Conservation (phyloP, 23 tunicate genomes). For the Styela clava region DNA sequence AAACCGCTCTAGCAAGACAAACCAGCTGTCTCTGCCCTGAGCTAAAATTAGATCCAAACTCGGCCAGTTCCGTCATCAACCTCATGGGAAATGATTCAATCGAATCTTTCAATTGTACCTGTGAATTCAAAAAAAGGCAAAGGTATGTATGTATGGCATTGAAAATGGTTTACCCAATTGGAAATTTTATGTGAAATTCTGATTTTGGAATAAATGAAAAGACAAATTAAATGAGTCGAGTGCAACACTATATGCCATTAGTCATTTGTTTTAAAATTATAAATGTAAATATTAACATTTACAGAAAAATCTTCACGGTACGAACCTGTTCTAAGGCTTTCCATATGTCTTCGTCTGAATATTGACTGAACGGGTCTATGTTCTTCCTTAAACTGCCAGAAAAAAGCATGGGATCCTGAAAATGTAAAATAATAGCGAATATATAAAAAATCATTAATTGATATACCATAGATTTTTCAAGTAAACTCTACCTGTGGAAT, state of each 20-base stretch:
- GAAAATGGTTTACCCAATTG: no score
- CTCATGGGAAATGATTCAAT: constrained; percentile 48
- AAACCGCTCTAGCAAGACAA: constrained; percentile 68
- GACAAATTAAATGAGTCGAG: no score
- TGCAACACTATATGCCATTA: no score
- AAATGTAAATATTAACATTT: no score
- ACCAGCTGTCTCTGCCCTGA: constrained; percentile 91
- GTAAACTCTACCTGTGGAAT: constrained; percentile 65
- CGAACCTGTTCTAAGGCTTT: constrained; percentile 53
- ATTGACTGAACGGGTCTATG: constrained; percentile 47
- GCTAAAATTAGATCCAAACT: constrained; percentile 79
- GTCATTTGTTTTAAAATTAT: no score
- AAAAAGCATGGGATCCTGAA: constrained; percentile 72
- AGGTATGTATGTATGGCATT: no score
- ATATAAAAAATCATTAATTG: not conserved
- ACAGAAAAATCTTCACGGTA: no score
- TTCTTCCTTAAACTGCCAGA: constrained; percentile 64
- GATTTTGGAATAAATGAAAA: no score
- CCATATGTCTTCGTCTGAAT: constrained; percentile 72
- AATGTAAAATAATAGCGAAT: not conserved
- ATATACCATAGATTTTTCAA: no score
- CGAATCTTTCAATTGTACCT: constrained; percentile 70
- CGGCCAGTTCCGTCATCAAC: constrained; percentile 47
- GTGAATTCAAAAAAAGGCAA: constrained; percentile 14
- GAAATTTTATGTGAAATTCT: no score